These are phyloP conservation scores for Fulica atra DNA, from an alignment of 2,113 vertebrate genomes.

Conservation along the genomic window DNA sequence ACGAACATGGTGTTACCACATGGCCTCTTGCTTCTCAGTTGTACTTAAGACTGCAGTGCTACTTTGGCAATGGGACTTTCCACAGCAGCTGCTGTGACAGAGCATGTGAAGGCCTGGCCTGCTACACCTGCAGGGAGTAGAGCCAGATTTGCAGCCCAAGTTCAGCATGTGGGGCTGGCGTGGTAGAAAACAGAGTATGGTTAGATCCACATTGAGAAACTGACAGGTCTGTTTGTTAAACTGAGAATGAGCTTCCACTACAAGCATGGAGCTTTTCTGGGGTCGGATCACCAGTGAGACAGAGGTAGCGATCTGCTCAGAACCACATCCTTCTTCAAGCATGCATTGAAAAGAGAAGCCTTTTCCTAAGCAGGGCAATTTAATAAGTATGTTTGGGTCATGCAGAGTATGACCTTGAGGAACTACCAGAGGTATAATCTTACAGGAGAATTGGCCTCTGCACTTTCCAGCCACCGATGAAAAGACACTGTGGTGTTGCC, in stretches of 20 bases:
- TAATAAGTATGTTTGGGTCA: not conserved
- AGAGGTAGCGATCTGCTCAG: not conserved
- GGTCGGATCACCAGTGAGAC: rapidly evolving
- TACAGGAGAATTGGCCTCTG: not conserved
- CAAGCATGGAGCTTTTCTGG: not conserved
- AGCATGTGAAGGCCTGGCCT: not conserved
- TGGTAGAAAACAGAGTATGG: not conserved
- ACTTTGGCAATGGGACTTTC: not conserved
- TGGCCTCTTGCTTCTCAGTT: not conserved
- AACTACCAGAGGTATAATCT: not conserved
- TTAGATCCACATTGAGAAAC: not conserved
- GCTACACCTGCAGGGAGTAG: not conserved
- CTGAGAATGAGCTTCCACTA: not conserved
- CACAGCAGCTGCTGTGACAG: not conserved
- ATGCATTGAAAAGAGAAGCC: not conserved
- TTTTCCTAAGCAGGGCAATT: not conserved
- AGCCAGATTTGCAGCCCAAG: not conserved
- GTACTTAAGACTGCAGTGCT: not conserved
- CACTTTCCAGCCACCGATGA: not conserved
- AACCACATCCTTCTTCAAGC: not conserved
- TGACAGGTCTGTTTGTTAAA: not conserved
- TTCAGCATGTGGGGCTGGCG: rapidly evolving
- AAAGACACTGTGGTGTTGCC: not conserved
- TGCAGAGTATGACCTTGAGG: not conserved
- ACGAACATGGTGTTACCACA: rapidly evolving